A percentile compares a stretch with the other conserved stretches of the same genome.
phyloP scores from a whole-genome alignment of 2,888 invertebrate species.

The Cotesia congregata region DNA sequence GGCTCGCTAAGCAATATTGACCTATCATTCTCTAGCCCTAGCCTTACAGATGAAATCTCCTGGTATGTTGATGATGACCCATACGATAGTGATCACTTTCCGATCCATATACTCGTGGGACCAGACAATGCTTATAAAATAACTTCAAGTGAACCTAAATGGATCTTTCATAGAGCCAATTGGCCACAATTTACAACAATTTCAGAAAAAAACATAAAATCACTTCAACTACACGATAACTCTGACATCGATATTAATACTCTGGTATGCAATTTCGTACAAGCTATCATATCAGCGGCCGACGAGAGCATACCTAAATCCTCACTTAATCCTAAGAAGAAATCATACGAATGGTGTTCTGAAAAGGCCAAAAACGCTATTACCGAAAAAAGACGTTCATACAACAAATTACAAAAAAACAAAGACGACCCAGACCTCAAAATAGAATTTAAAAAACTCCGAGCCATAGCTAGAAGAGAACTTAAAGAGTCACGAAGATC shows the following conservation, averaged over 20 bases:
- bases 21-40: not conserved
- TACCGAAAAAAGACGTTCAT: slow-evolving; percentile 36
- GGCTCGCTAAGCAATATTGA: slow-evolving; percentile 12
- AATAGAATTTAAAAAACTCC: slow-evolving; percentile 43
- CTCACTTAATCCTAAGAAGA: slow-evolving; percentile 6
- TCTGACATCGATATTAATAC: slow-evolving; percentile 17
- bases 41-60: not conserved
- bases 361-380: slow-evolving; percentile 28
- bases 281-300: slow-evolving; percentile 29
- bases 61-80: slow-evolving; percentile 10
- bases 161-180: slow-evolving; percentile 46
- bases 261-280: slow-evolving; percentile 29
- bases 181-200: slow-evolving; percentile 35
- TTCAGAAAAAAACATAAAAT: slow-evolving; percentile 20
- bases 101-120: slow-evolving; percentile 3
- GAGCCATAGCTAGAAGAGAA: slow-evolving; percentile 43
- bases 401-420: slow-evolving; percentile 40
- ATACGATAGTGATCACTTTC: slow-evolving; percentile 27
- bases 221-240: not conserved
- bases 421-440: slow-evolving; percentile 35
- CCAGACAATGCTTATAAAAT: not conserved
- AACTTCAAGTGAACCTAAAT: slow-evolving; percentile 14
- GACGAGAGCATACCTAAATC: slow-evolving; percentile 35
- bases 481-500: slow-evolving; percentile 41
- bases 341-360: slow-evolving; percentile 46